Conservation (phyloP, 2,113 vertebrate genomes). For the Xenopus tropicalis region DNA sequence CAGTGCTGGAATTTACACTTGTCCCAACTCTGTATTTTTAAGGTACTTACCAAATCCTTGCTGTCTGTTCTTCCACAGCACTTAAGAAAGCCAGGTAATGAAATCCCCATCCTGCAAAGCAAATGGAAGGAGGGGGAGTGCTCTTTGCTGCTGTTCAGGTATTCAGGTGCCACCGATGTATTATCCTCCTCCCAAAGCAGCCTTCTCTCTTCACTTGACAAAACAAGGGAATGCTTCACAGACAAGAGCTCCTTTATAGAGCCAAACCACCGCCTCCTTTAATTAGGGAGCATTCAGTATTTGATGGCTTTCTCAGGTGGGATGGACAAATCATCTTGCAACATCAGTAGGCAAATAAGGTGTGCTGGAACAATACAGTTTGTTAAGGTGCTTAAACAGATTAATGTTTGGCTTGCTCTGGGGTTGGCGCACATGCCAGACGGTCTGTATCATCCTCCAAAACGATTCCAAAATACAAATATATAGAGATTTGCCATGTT, state of each 20-base stretch:
- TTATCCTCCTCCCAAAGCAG: neutral
- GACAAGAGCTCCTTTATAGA: slow-evolving; percentile 23
- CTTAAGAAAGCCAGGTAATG: slow-evolving; percentile 22
- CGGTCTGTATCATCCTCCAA: too few species aligned
- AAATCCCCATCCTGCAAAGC: slow-evolving; percentile 22
- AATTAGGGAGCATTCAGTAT: slow-evolving; percentile 13
- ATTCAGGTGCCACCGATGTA: neutral
- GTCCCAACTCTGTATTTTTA: neutral
- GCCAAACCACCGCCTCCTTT: slow-evolving; percentile 21
- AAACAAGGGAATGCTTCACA: neutral
- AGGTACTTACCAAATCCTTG: slow-evolving; percentile 27
- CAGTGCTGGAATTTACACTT: neutral
- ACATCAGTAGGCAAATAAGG: slow-evolving; percentile 11
- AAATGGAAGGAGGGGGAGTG: slow-evolving; percentile 1
- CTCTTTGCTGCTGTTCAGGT: slow-evolving; percentile 1
- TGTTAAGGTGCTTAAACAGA: neutral
- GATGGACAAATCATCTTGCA: slow-evolving; percentile 28
- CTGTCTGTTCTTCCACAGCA: slow-evolving; percentile 33
- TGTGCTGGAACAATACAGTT: slow-evolving; percentile 4
- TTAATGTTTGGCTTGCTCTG: neutral
- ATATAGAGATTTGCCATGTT: too few species aligned
- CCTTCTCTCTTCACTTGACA: slow-evolving; percentile 10
- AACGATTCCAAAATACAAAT: too few species aligned
- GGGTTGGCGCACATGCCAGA: neutral
- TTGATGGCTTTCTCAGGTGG: slow-evolving; percentile 4